phyloP scores from a whole-genome alignment of 2,113 vertebrate genomes.

The Patagioenas fasciata region DNA sequence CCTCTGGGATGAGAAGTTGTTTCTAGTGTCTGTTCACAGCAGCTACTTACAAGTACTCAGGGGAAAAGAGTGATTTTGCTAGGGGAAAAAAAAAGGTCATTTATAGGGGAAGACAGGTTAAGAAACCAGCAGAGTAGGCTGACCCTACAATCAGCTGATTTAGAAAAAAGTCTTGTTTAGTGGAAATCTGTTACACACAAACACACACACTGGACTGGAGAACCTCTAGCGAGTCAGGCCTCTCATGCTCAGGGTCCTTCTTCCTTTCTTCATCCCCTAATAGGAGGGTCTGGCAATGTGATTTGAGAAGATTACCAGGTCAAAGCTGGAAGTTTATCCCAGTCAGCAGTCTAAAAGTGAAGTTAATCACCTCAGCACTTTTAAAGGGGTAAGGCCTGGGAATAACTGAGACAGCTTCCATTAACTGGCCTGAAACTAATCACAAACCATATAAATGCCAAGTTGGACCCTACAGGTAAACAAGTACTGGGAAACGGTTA shows the following conservation, averaged over 20 bases:
- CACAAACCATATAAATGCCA: fast-evolving
- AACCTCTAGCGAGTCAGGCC: background rate
- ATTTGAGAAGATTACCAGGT: conserved; percentile 29
- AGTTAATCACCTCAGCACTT: conserved; percentile 43
- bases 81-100: background rate
- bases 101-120: background rate
- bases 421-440: background rate
- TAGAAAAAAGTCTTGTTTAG: background rate
- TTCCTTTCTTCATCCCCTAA: background rate
- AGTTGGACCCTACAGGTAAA: background rate
- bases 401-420: background rate
- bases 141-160: background rate
- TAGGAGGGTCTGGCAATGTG: background rate
- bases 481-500: background rate
- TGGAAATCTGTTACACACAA: background rate
- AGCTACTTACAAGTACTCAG: background rate
- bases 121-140: background rate
- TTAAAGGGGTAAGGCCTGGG: background rate
- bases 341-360: conserved; percentile 42
- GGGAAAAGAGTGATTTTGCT: background rate
- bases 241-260: background rate
- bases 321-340: conserved; percentile 11
- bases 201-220: fast-evolving
- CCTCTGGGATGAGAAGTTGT: background rate
- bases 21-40: background rate